Percentiles rank a stretch among this genome's conserved stretches.
These are phyloP conservation scores for Drosophila watanabei DNA, from an alignment of 1,140 invertebrate species.

Conservation along the genomic window DNA sequence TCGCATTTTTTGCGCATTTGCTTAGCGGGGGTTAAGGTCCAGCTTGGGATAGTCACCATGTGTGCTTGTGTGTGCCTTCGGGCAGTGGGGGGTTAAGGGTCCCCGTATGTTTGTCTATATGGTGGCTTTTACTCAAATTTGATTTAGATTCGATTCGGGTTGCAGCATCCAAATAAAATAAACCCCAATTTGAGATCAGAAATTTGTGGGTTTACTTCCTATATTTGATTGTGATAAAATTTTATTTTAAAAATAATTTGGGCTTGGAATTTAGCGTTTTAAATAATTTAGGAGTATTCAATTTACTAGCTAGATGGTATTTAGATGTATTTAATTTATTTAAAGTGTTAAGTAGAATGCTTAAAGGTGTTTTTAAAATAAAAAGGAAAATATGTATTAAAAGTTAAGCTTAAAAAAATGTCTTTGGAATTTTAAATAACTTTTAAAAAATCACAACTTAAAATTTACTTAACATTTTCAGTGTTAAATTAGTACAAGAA, in stretches of 20 bases:
- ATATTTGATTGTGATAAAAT: no score
- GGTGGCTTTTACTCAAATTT: conserved; percentile 54
- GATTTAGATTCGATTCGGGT: conserved; percentile 44
- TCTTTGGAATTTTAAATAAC: no score
- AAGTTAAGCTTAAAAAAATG: no score
- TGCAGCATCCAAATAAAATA: not conserved
- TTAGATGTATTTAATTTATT: not conserved
- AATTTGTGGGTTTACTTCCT: not conserved
- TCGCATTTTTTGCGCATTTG: conserved; percentile 48
- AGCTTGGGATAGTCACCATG: conserved; percentile 26
- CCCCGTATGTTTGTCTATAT: conserved; percentile 18
- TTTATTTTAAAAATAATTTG: no score
- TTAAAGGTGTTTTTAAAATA: not conserved
- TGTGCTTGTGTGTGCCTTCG: conserved; percentile 5
- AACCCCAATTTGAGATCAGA: not conserved
- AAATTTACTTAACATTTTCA: no score
- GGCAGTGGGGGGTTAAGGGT: conserved; percentile 4
- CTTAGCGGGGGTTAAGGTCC: conserved; percentile 35
- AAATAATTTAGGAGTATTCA: no score
- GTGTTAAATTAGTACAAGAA: no score
- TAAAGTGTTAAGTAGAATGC: not conserved
- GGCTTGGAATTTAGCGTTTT: not conserved
- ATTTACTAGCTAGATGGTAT: not conserved
- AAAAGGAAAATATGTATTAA: no score
- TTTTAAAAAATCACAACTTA: no score